Base-by-base conservation (phyloP, 2,888 invertebrate species). In the Stenichneumon culpator region DNA sequence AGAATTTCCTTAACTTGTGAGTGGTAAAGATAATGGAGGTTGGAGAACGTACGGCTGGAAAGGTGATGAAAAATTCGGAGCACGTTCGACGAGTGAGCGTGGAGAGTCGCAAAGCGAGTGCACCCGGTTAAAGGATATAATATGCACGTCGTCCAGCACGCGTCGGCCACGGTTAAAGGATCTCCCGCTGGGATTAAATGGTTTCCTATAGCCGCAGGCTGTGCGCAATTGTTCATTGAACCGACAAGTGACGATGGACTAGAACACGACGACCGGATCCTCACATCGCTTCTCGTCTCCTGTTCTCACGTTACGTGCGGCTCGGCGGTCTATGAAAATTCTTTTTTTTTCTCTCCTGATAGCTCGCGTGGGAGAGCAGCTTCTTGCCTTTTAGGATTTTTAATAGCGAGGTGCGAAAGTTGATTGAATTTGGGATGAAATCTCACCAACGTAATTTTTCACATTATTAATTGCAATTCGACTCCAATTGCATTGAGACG, bases 201-300 rank as follows among this genome's bases (percentile, higher is more conserved):
- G 88, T 91, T 90, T 91, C 88, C 87, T 88, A 90, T 89, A 84
- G 91, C 92, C 91, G 90, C 92, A 91, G 91, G 92, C 91, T 89
- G 88, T 90, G 89, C 88, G 86, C 90, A 86, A 91, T 91, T 91
- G 91, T 90, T 89, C 92, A 90, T 88, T 86, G 87, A 88, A 79
- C 86, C 88, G 80, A 89, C 88, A 83, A 77, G 82, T 82, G 82
- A 78, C 73, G 85, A 82, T 78, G 82, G 85, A 86, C 79, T 81
- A 79, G 73, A 78, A 81, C 77, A 86, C 86, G 80, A 83, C 74
- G 80, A 83, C 74, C 54, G 44, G 50, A 70, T 60, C 36, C 63
- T 32, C 77, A n/a, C 63, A 63, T 63, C 63, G 28, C 25, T 63
- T 72, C 70, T 57, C 68, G 28, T 50, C 47, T 52, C 79, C 82